Evolutionary conservation across 64 coral and sea anemone species (phyloP).

Genomic region (Acropora yongei): DNA sequence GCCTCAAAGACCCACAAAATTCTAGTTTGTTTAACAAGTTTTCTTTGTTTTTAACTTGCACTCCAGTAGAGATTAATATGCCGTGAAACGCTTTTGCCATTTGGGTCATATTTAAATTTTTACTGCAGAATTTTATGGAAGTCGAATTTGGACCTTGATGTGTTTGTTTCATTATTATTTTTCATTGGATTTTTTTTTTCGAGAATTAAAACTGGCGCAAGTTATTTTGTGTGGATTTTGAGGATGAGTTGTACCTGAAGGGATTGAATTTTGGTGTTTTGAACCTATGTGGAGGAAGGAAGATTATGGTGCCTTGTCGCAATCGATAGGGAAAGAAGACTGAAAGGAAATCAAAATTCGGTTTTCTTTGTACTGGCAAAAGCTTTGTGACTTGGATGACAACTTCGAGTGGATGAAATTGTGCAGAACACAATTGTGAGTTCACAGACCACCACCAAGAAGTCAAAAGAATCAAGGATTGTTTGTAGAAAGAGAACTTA

Average conservation of each 20-base stretch:
- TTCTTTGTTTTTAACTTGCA: background rate
- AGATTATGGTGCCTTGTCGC: too few relatives aligned
- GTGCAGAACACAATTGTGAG: too few relatives aligned
- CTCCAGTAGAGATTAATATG: background rate
- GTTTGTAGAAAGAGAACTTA: too few relatives aligned
- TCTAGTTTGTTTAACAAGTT: background rate
- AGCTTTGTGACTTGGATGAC: too few relatives aligned
- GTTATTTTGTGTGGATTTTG: background rate
- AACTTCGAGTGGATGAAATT: too few relatives aligned
- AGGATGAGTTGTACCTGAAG: background rate
- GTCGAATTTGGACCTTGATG: background rate
- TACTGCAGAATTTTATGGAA: background rate
- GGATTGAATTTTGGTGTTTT: background rate
- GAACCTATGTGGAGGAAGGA: too few relatives aligned
- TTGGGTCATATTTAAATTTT: background rate
- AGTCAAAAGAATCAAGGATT: too few relatives aligned
- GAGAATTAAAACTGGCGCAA: too few relatives aligned
- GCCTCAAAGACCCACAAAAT: background rate
- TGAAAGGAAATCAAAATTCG: too few relatives aligned
- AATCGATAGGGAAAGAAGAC: too few relatives aligned
- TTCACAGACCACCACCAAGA: too few relatives aligned
- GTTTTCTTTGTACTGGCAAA: too few relatives aligned
- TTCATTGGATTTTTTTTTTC: background rate
- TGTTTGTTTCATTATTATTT: slow-evolving; percentile 1
- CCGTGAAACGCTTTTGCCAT: background rate